Evolutionary conservation across 2,888 invertebrate genomes (phyloP).

Genomic region (Leptopterna dolabrata): DNA sequence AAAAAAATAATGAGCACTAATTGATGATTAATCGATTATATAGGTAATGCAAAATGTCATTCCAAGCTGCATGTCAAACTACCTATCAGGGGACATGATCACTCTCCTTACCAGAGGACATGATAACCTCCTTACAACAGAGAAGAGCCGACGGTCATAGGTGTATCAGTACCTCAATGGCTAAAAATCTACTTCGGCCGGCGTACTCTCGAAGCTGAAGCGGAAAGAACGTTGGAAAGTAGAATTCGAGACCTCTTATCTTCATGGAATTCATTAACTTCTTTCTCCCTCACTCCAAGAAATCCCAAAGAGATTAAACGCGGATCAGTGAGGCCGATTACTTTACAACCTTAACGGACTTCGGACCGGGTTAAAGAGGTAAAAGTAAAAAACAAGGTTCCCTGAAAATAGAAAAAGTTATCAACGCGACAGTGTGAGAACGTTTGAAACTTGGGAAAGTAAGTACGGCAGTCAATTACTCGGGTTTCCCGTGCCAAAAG

Average conservation of each 20-base stretch:
- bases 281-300: neutral
- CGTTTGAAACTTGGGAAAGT: slow-evolving; percentile 34
- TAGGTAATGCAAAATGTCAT: too few species aligned
- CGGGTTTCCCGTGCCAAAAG: slow-evolving; percentile 34
- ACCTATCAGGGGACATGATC: too few species aligned
- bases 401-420: neutral
- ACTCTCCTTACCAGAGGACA: too few species aligned
- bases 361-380: neutral
- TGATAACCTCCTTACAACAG: too few species aligned
- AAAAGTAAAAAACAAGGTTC: neutral
- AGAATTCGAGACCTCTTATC: neutral
- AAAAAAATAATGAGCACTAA: too few species aligned
- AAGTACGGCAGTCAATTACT: slow-evolving; percentile 51
- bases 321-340: slow-evolving; percentile 34
- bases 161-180: too few species aligned
- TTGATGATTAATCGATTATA: too few species aligned
- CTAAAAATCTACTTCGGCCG: too few species aligned
- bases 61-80: too few species aligned
- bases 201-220: neutral
- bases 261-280: slow-evolving; percentile 19
- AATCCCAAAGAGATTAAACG: slow-evolving; percentile 27
- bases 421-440: slow-evolving; percentile 42
- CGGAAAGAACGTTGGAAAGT: neutral
- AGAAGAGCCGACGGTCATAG: too few species aligned
- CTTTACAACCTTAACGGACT: neutral